Percentiles rank a stretch among this genome's conserved stretches.
phyloP scores from a whole-genome alignment of 1,140 invertebrate genomes.

The Rhynchophorus ferrugineus region DNA sequence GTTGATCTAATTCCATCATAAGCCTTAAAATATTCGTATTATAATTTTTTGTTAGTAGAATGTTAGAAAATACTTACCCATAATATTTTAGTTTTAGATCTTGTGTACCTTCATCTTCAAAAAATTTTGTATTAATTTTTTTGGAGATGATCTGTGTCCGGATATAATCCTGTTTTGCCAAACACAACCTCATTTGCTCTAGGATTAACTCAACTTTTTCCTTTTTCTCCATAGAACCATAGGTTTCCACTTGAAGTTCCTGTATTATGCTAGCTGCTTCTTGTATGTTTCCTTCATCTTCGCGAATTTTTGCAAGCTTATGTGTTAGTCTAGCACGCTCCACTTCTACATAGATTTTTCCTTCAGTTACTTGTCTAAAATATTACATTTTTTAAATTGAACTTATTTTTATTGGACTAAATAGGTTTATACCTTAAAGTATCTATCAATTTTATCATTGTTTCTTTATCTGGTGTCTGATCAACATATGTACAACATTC shows the following conservation, averaged over 20 bases:
- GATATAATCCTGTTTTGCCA: constrained; percentile 94
- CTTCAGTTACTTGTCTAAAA: constrained; percentile 74
- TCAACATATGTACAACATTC: constrained; percentile 94
- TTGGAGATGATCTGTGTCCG: constrained; percentile 98
- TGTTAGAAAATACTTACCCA: constrained; percentile 17
- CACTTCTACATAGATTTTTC: constrained; percentile 99
- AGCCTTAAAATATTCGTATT: constrained; percentile 41
- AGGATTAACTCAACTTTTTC: constrained; percentile 98
- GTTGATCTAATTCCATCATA: constrained; percentile 97
- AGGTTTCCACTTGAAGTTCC: constrained; percentile 98
- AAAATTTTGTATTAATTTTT: constrained; percentile 97
- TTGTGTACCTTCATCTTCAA: constrained; percentile 84
- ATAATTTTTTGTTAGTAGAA: no score
- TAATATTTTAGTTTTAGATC: constrained; percentile 38
- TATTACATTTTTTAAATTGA: constrained; percentile 1
- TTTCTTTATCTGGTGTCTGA: constrained; percentile 83
- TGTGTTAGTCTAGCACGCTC: constrained; percentile 94
- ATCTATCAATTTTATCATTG: constrained; percentile 91
- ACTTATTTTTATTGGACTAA: neutral
- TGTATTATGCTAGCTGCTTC: constrained; percentile 91
- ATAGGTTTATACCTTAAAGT: constrained; percentile 59
- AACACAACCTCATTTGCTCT: constrained; percentile 96
- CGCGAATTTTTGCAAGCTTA: constrained; percentile 87
- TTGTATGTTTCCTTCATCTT: constrained; percentile 83
- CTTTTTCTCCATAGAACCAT: constrained; percentile 96